Base-by-base conservation (phyloP, 2,797 vertebrate genomes). In the Poeciliopsis presidionis region DNA sequence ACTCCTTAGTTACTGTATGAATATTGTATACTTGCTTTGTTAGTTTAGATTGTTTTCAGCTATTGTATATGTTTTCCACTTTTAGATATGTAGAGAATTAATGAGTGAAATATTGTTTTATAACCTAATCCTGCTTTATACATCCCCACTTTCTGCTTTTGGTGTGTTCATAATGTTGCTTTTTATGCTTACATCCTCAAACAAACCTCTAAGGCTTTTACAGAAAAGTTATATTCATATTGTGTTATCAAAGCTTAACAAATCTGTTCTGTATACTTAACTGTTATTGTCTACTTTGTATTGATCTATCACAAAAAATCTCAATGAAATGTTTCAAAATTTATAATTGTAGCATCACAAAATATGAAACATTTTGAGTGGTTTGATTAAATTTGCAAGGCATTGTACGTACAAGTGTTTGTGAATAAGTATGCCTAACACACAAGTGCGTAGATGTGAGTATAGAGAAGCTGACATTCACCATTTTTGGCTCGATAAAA, bases 401-500 rank as follows among this genome's bases (percentile, higher is more conserved):
- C 39, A 43, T 12, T 69, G 39, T 43, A 69, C 39, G 2, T 43
- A 41, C 4, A 43, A 43, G 39, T 69, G 11, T 43, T 69, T 1
- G 39, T 3, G 5, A 43, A 13, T 43, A 69, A 43, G 5, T 6
- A 43, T 69, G 5, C 20, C 9, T 39, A 9, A 39, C 61, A 67
- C 20, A 12, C 36, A 25, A 67, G 63, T 69, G 20, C 12, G 11
- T 36, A 63, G n/a, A 76, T 72, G 59, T 72, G 75, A 74, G 61
- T 47, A 0, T 4, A 47, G 67, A 75, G 28, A 39, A 41, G 71
- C 72, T 57, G 43, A 76, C 69, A 41, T 13, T 81, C 78, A 83
- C 73, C 73, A 72, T 80, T 77, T 82, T 74, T 80, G 57, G 76
- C 86, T 61, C 72, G 30, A 84, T 12, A 6, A 57, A 74, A 76